Evolutionary conservation across 2,888 invertebrate species (phyloP).

Genomic region (Campoplex capitator): DNA sequence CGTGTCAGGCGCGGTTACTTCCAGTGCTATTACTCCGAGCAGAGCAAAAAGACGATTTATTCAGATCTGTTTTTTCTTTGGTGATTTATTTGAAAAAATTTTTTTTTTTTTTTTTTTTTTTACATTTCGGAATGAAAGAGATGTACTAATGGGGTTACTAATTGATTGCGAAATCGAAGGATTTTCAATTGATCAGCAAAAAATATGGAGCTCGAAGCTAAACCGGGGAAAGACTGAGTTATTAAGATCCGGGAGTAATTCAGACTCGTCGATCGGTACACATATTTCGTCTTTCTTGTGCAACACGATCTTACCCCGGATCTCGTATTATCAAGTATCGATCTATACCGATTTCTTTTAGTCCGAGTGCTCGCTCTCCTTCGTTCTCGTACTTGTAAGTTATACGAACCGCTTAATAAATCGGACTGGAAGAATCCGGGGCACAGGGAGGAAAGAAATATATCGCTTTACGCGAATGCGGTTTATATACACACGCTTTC

Average conservation of each 20-base stretch:
- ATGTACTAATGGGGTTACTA: not conserved
- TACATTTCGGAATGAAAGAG: not conserved
- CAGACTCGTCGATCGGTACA: constrained; percentile 71
- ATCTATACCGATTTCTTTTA: constrained; percentile 69
- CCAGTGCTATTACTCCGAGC: not conserved
- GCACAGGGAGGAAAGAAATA: constrained; percentile 19
- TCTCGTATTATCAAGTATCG: constrained; percentile 66
- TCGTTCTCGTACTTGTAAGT: not conserved
- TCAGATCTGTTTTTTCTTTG: not conserved
- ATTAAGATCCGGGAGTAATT: constrained; percentile 76
- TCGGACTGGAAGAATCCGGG: not conserved
- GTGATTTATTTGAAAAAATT: too few relatives aligned
- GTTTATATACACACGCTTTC: not conserved
- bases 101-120: not conserved
- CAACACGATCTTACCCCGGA: constrained; percentile 71
- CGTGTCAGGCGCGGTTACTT: constrained; percentile 6
- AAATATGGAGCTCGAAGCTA: not conserved
- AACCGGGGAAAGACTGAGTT: not conserved
- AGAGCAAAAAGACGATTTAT: not conserved
- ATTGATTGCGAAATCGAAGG: not conserved
- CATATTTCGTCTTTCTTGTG: constrained; percentile 73
- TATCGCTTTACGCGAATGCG: constrained; percentile 9
- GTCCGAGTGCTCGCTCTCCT: not conserved
- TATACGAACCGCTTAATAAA: constrained; percentile 35
- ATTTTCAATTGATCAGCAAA: constrained; percentile 2